A percentile compares a stretch with the other conserved stretches of the same genome.
Conservation (phyloP, 2,797 vertebrate species). For the Enteromius treurensis region DNA sequence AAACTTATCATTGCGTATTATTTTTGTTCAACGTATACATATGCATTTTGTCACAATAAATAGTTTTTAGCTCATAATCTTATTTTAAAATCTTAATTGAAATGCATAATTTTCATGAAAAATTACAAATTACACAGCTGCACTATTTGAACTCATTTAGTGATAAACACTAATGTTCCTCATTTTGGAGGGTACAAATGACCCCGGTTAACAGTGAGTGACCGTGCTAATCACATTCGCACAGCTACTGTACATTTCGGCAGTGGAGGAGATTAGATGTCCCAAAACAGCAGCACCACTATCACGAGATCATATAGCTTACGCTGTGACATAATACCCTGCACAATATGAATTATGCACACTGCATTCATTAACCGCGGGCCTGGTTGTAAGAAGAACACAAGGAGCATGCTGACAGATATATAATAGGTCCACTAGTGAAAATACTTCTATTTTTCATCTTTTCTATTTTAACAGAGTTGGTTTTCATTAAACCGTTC, state of each 20-base stretch:
- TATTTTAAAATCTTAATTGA: slow-evolving; percentile 5
- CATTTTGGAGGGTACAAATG: background rate
- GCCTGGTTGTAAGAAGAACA: slow-evolving; percentile 60
- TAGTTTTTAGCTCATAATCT: background rate
- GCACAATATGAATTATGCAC: slow-evolving; percentile 88
- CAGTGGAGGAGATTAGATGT: slow-evolving; percentile 61
- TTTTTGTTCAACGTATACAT: background rate
- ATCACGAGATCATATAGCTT: slow-evolving; percentile 70
- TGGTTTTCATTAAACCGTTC: slow-evolving; percentile 16
- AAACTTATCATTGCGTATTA: background rate
- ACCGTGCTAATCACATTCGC: slow-evolving; percentile 13
- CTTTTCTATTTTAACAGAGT: background rate
- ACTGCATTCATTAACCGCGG: slow-evolving; percentile 80
- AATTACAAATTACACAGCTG: background rate
- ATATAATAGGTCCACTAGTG: background rate
- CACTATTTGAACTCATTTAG: background rate
- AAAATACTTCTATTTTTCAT: background rate
- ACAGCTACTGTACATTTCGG: slow-evolving; percentile 13
- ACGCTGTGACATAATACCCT: slow-evolving; percentile 76
- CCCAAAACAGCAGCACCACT: slow-evolving; percentile 59
- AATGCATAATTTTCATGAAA: background rate
- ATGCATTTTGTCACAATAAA: background rate
- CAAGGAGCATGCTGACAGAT: slow-evolving; percentile 27
- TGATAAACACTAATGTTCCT: background rate
- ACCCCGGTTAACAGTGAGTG: background rate